Percentiles rank a stretch among this genome's conserved stretches.
Evolutionary conservation across 2,113 vertebrate species (phyloP).

Genomic region (Riparia riparia): DNA sequence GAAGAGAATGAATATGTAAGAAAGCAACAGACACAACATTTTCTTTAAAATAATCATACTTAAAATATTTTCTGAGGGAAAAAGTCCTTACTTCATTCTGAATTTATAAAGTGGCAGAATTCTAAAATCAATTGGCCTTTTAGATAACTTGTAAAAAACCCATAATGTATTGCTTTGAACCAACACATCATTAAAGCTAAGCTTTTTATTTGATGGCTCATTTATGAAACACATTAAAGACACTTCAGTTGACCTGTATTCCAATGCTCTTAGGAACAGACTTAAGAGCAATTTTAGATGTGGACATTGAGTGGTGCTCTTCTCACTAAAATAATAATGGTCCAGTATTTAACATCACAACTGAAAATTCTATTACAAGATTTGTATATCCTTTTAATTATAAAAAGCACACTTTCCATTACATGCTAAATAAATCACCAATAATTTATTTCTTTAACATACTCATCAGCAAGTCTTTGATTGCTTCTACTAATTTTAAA

Average conservation of each 20-base stretch:
- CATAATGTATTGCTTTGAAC: background rate
- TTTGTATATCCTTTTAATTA: background rate
- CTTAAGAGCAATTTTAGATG: constrained; percentile 9
- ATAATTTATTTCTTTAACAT: background rate
- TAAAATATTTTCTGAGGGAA: background rate
- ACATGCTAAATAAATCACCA: background rate
- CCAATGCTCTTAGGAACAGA: background rate
- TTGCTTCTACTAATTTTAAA: background rate
- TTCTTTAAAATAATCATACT: background rate
- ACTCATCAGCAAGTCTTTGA: background rate
- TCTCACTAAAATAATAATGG: constrained; percentile 13
- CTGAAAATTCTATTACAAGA: background rate
- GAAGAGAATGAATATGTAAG: background rate
- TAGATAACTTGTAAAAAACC: background rate
- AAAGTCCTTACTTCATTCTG: background rate
- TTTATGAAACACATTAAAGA: background rate
- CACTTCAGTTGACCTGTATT: background rate
- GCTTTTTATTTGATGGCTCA: background rate
- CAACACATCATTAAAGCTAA: background rate
- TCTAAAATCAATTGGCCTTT: background rate
- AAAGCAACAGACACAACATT: background rate
- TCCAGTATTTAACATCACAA: background rate
- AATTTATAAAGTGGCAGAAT: background rate
- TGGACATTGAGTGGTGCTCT: constrained; percentile 36
- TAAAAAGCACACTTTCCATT: background rate